Evolutionary conservation across 2,113 vertebrate genomes (phyloP).

Genomic region (Propithecus coquereli): DNA sequence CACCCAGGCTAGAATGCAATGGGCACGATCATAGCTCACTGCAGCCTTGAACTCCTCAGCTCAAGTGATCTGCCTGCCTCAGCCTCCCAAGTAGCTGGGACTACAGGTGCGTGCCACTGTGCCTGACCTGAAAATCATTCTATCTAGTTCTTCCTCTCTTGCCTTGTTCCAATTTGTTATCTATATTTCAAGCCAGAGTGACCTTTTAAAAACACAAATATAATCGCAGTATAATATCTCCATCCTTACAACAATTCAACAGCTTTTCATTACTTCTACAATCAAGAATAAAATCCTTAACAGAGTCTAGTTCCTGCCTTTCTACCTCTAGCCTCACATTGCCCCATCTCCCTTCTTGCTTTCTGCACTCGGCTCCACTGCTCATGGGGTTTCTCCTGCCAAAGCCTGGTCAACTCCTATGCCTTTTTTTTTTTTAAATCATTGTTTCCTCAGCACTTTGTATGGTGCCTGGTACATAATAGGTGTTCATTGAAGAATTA

Average conservation of each 20-base stretch:
- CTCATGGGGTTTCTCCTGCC: neutral
- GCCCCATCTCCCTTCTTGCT: neutral
- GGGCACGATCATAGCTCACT: too few relatives aligned
- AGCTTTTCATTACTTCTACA: neutral
- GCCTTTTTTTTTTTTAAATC: neutral
- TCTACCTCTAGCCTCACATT: neutral
- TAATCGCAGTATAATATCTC: neutral
- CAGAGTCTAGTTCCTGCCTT: neutral
- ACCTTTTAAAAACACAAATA: constrained; percentile 14
- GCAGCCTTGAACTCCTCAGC: too few relatives aligned
- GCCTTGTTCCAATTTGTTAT: neutral
- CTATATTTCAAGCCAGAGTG: neutral
- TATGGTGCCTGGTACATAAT: neutral
- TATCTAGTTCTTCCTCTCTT: neutral
- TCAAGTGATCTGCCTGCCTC: too few relatives aligned
- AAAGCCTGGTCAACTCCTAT: neutral
- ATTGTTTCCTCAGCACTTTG: neutral
- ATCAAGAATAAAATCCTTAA: neutral
- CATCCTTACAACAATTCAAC: neutral
- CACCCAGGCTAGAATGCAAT: too few relatives aligned
- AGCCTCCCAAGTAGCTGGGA: too few relatives aligned
- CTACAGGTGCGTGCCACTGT: too few relatives aligned
- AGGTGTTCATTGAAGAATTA: neutral
- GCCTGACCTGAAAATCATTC: neutral
- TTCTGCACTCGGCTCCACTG: neutral